These are phyloP conservation scores for Hydrocynus forskahlii DNA, from an alignment of 2,797 vertebrate genomes.

Conservation along the genomic window DNA sequence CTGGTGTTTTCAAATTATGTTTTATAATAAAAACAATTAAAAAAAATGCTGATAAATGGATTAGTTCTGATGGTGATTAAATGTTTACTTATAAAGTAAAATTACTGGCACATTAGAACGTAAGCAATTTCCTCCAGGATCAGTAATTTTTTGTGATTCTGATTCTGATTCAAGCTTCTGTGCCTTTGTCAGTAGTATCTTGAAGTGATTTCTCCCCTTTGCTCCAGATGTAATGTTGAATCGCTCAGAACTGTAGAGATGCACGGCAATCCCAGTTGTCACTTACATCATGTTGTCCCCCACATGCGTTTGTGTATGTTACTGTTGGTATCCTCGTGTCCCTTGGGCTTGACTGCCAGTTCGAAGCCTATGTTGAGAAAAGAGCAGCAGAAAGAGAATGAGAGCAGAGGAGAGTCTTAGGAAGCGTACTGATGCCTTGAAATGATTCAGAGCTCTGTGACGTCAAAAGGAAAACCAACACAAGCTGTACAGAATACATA, in stretches of 20 bases:
- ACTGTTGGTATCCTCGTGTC: background rate
- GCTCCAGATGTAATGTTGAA: background rate
- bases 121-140: too few species aligned
- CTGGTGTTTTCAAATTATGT: too few species aligned
- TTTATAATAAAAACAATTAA: too few species aligned
- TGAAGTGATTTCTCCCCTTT: background rate
- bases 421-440: slow-evolving; percentile 5
- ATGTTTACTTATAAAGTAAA: too few species aligned
- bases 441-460: slow-evolving; percentile 17
- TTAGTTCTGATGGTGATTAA: background rate
- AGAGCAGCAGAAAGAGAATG: background rate
- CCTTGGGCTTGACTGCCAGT: background rate
- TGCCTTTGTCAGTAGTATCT: background rate
- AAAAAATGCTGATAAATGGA: too few species aligned
- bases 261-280: background rate
- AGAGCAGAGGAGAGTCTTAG: background rate
- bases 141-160: too few species aligned
- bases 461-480: slow-evolving; percentile 19
- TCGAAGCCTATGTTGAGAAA: background rate
- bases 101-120: background rate
- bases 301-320: background rate
- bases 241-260: background rate
- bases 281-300: background rate
- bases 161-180: background rate
- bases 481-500: slow-evolving; percentile 17